Base-by-base conservation (phyloP, 2,888 invertebrate species). In the Stomorhina lunata region DNA sequence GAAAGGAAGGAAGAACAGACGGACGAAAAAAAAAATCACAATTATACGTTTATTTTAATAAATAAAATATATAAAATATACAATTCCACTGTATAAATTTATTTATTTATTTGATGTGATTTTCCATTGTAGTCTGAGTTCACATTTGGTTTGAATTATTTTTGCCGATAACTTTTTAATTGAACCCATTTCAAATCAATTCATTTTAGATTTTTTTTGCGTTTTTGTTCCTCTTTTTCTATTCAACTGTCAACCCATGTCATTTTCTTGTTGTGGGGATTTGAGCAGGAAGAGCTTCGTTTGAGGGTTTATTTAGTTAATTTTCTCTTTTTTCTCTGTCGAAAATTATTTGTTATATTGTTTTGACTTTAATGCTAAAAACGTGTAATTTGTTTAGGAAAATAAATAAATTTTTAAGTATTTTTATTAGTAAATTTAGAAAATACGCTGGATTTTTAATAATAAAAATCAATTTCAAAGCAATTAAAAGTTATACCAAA, bases 231-330 rank as follows among this genome's bases (percentile, higher is more conserved):
- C n/a, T 50, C 2, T 17, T 53, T 40, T 43, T 15, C 1, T 50
- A n/a, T 34, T 45, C n/a, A 65, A 22, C 45, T 76, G 81, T 77
- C 81, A 76, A 81, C 81, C 81, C 81, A 61, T 43, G 17, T 81
- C 55, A 81, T 4, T 43, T 4, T 9, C 17, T 59, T 25, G 12
- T 40, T 53, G 45, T 20, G 17, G 40, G 15, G 45, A 37, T 40
- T n/a, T n/a, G n/a, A n/a, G n/a, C n/a, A n/a, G n/a, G n/a, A n/a
- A n/a, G n/a, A n/a, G n/a, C n/a, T n/a, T n/a, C n/a, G n/a, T n/a
- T n/a, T n/a, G n/a, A n/a, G n/a, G n/a, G n/a, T n/a, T n/a, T n/a
- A n/a, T n/a, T n/a, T n/a, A n/a, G n/a, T n/a, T n/a, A n/a, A n/a
- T n/a, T n/a, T n/a, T n/a, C n/a, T n/a, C n/a, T n/a, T n/a, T n/a